Conservation (phyloP, 1,140 invertebrate species). For the Meloidogyne chitwoodi region DNA sequence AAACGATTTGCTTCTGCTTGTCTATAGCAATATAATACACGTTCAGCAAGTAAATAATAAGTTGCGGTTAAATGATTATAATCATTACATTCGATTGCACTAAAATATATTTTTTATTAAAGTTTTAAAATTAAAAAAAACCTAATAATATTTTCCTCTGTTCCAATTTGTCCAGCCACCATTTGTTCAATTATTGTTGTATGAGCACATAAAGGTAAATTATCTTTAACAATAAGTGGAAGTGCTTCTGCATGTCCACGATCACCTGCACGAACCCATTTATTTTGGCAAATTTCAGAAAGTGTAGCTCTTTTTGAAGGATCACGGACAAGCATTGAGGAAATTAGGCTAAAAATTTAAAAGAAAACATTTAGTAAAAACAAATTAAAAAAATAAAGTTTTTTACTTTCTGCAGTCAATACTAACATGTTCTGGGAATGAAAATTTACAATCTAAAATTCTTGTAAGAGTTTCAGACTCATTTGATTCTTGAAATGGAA, state of each 20-base stretch:
- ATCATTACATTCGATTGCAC: constrained; percentile 85
- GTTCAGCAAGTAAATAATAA: constrained; percentile 90
- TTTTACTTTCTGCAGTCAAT: constrained; percentile 75
- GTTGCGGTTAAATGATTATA: constrained; percentile 98
- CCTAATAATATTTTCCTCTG: constrained; percentile 66
- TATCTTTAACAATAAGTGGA: constrained; percentile 76
- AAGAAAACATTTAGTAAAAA: neutral
- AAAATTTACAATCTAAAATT: constrained; percentile 99
- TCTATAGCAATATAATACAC: constrained; percentile 65
- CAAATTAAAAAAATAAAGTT: constrained; percentile 3
- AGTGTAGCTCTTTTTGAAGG: constrained; percentile 82
- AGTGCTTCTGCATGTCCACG: constrained; percentile 67
- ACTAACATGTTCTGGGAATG: constrained; percentile 82
- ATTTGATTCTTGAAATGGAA: constrained; percentile 97
- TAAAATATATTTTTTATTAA: constrained; percentile 60
- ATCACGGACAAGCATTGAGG: constrained; percentile 83
- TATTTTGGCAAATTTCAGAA: constrained; percentile 72
- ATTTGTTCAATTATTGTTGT: constrained; percentile 87
- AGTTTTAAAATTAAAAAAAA: neutral
- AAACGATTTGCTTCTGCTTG: constrained; percentile 38
- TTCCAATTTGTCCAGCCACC: constrained; percentile 74
- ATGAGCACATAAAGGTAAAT: constrained; percentile 85
- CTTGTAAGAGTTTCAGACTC: constrained; percentile 97
- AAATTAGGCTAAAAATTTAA: constrained; percentile 71
- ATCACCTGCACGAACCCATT: constrained; percentile 44